Percentiles rank a stretch among this genome's conserved stretches.
These are phyloP conservation scores for Archaeoteleia sp. DNA, from an alignment of 2,888 invertebrate genomes.

Conservation along the genomic window DNA sequence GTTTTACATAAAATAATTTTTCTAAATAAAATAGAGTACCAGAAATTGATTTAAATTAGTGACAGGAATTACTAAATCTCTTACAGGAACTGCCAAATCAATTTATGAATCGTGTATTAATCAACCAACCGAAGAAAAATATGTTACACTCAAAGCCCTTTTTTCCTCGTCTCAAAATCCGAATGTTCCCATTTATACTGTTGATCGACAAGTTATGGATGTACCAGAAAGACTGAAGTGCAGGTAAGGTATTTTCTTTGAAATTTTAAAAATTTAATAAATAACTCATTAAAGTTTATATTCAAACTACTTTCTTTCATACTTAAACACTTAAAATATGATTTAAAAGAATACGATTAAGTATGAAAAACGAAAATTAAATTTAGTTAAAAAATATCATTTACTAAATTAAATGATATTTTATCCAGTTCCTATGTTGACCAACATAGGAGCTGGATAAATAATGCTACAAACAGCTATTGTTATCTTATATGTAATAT, in stretches of 20 bases:
- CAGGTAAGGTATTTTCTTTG: constrained; percentile 9
- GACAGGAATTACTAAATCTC: not conserved
- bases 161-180: not conserved
- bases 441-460: too few species aligned
- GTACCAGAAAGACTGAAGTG: not conserved
- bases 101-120: constrained; percentile 16
- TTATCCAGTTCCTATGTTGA: too few species aligned
- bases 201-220: not conserved
- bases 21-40: not conserved
- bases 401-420: too few species aligned
- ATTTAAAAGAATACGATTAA: too few species aligned
- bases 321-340: not conserved
- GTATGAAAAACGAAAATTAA: too few species aligned
- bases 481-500: too few species aligned
- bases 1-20: too few species aligned
- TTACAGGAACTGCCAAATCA: constrained; percentile 18
- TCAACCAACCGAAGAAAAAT: not conserved
- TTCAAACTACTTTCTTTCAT: not conserved
- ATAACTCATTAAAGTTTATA: too few species aligned
- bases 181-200: not conserved
- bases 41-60: not conserved
- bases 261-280: not conserved
- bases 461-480: too few species aligned
- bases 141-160: constrained; percentile 1
- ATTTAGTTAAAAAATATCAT: too few species aligned